Conservation (phyloP, 2,113 vertebrate species). For the Brienomyrus longianalis region DNA sequence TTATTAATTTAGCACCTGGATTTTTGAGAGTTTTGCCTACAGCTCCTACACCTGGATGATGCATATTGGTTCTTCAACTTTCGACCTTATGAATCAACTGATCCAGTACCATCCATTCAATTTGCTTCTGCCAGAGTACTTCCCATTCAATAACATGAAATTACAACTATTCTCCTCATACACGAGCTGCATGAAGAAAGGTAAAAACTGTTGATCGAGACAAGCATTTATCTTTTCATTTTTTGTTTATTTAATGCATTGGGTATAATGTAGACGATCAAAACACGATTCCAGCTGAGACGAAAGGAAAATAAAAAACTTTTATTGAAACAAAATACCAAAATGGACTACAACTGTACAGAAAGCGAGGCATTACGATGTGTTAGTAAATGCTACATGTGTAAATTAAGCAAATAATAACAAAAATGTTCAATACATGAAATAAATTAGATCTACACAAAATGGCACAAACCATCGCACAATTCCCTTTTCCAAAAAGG, state of each 20-base stretch:
- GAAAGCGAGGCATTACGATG: slow-evolving; percentile 31
- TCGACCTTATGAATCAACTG: neutral
- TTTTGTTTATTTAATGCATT: neutral
- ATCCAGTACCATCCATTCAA: neutral
- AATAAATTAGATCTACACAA: slow-evolving; percentile 15
- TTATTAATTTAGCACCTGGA: neutral
- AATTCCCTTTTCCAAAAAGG: neutral
- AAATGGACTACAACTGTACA: slow-evolving; percentile 59
- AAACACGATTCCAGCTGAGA: slow-evolving; percentile 5
- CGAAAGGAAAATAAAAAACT: slow-evolving; percentile 27
- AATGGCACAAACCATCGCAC: neutral
- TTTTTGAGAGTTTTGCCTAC: neutral
- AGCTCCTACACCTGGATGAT: neutral
- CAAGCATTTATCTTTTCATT: neutral
- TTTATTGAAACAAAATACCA: slow-evolving; percentile 56
- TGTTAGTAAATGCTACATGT: slow-evolving; percentile 37
- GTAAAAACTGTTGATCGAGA: neutral
- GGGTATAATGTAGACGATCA: neutral
- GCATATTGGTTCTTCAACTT: neutral
- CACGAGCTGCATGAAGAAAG: neutral
- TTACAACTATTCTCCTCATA: neutral
- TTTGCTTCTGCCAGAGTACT: neutral
- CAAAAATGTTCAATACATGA: neutral
- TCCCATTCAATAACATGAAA: neutral
- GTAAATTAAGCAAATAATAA: slow-evolving; percentile 34